Percentiles rank a stretch among this genome's conserved stretches.
phyloP scores from a whole-genome alignment of 1,140 invertebrate genomes.

The Nephila pilipes region DNA sequence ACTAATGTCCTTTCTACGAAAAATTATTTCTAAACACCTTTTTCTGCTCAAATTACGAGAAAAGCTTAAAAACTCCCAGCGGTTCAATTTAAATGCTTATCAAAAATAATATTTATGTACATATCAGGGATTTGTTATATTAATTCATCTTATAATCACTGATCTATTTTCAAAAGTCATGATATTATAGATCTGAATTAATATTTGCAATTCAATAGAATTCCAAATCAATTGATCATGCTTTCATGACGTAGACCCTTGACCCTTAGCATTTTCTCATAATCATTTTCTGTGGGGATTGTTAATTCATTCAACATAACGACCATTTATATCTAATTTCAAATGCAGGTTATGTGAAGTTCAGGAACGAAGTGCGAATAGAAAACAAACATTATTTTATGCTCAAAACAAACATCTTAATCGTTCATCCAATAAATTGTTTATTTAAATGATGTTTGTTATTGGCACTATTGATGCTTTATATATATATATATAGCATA shows the following conservation, averaged over 20 bases:
- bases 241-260: not conserved
- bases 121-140: not conserved
- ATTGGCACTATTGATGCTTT: no score
- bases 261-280: not conserved
- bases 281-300: not conserved
- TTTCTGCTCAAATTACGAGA: not conserved
- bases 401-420: no score
- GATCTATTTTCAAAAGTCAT: not conserved
- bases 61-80: not conserved
- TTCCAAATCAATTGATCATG: not conserved
- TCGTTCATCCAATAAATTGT: no score
- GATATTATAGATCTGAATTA: not conserved
- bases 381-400: no score
- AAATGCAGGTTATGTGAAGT: not conserved
- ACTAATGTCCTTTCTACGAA: not conserved
- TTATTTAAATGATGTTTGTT: no score
- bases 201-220: not conserved
- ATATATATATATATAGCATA: no score
- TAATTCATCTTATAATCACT: not conserved
- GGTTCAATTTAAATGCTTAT: not conserved
- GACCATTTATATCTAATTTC: not conserved
- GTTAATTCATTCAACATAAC: not conserved
- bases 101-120: not conserved
- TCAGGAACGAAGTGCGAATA: no score
- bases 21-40: not conserved